phyloP scores from a whole-genome alignment of 37 sponge, comb jelly and placozoan genomes.

The Petrosia ficiformis region DNA sequence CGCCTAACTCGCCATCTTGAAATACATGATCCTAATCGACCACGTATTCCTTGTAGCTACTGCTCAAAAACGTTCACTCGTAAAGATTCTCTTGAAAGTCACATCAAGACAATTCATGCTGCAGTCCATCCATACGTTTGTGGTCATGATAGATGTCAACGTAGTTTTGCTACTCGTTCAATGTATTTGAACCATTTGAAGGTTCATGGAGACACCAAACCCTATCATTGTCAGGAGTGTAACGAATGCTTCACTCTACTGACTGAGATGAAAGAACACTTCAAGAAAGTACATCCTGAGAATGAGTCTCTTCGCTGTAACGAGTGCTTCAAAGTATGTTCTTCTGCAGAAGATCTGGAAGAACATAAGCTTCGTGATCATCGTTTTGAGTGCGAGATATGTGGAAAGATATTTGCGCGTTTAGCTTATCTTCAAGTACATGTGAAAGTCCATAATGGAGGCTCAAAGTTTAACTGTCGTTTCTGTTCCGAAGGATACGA shows the following conservation, averaged over 20 bases:
- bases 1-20: slow-evolving; percentile 50
- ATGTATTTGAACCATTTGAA: slow-evolving; percentile 47
- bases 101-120: slow-evolving; percentile 53
- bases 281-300: slow-evolving; percentile 21
- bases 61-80: slow-evolving; percentile 50
- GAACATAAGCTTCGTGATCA: slow-evolving; percentile 46
- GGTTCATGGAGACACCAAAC: slow-evolving; percentile 36
- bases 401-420: slow-evolving; percentile 58
- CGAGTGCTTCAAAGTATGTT: slow-evolving; percentile 54
- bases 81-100: slow-evolving; percentile 50
- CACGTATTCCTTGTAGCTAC: slow-evolving; percentile 35
- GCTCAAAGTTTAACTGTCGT: slow-evolving; percentile 41
- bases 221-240: slow-evolving; percentile 56
- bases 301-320: slow-evolving; percentile 41
- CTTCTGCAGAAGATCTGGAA: slow-evolving; percentile 19
- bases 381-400: slow-evolving; percentile 58
- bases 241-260: slow-evolving; percentile 38
- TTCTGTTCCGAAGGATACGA: slow-evolving; percentile 46
- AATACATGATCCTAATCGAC: slow-evolving; percentile 69
- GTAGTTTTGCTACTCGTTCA: slow-evolving; percentile 41
- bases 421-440: slow-evolving; percentile 65
- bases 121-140: slow-evolving; percentile 53
- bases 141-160: slow-evolving; percentile 20
- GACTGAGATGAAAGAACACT: slow-evolving; percentile 45
- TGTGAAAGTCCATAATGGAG: slow-evolving; percentile 54